Evolutionary conservation across 2,797 vertebrate species (phyloP).

Genomic region (Fistularia tabacaria): DNA sequence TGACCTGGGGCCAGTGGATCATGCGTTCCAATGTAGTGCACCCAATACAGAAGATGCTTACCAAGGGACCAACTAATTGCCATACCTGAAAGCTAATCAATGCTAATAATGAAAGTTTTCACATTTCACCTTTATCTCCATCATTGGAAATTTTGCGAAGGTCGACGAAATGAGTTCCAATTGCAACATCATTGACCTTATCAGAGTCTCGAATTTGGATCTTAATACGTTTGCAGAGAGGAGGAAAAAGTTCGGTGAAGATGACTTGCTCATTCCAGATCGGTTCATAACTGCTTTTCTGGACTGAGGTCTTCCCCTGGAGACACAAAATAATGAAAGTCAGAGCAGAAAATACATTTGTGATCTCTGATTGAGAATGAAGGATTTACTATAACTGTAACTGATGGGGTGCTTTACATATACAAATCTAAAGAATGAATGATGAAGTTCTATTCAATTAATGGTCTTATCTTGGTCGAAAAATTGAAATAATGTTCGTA

Average conservation of each 20-base stretch:
- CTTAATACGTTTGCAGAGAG: slow-evolving; percentile 91
- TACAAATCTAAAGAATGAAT: neutral
- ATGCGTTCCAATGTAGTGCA: neutral
- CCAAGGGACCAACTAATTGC: slow-evolving; percentile 19
- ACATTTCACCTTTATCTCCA: slow-evolving; percentile 88
- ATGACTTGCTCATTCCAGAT: slow-evolving; percentile 94
- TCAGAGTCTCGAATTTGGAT: slow-evolving; percentile 95
- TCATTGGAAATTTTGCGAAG: slow-evolving; percentile 93
- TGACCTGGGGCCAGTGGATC: slow-evolving; percentile 18
- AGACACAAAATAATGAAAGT: neutral
- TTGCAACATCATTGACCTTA: slow-evolving; percentile 95
- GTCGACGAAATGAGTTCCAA: slow-evolving; percentile 96
- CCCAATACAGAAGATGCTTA: slow-evolving; percentile 24
- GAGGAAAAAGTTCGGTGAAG: slow-evolving; percentile 95
- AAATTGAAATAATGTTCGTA: no score
- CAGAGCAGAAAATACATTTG: neutral
- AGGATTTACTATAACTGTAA: no score
- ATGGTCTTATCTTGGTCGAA: neutral
- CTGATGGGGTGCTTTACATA: neutral
- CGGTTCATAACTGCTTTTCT: slow-evolving; percentile 96
- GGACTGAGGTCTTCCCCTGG: slow-evolving; percentile 92
- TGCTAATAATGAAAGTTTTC: slow-evolving; percentile 14
- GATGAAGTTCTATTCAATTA: no score
- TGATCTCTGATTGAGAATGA: neutral
- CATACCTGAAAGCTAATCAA: slow-evolving; percentile 24